phyloP scores from a whole-genome alignment of 2,797 vertebrate species.

The Apogon talboti region DNA sequence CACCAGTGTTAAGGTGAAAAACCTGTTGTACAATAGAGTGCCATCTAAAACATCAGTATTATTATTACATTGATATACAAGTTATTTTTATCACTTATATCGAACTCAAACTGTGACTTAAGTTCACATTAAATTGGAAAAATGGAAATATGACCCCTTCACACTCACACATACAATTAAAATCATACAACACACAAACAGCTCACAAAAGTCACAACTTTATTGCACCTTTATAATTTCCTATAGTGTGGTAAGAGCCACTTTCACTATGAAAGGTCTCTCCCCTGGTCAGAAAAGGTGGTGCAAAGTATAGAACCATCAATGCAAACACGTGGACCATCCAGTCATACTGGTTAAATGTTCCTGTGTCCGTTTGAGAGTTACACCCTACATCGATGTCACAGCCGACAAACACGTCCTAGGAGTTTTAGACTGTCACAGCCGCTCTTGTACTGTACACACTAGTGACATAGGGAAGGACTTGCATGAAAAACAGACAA shows the following conservation, averaged over 20 bases:
- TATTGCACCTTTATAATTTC: constrained; percentile 85
- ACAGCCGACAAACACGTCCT: constrained; percentile 63
- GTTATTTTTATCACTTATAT: too few relatives aligned
- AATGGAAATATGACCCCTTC: too few relatives aligned
- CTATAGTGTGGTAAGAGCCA: constrained; percentile 67
- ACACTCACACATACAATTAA: not conserved
- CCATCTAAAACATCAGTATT: too few relatives aligned
- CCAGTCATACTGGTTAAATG: constrained; percentile 55
- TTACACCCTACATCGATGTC: constrained; percentile 51
- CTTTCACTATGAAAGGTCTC: constrained; percentile 82
- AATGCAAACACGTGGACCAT: constrained; percentile 74
- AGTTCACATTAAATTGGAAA: not conserved
- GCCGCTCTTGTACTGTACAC: constrained; percentile 64
- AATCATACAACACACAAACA: constrained; percentile 14
- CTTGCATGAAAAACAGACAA: constrained; percentile 50
- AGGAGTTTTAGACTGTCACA: constrained; percentile 37
- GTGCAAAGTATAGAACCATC: constrained; percentile 78
- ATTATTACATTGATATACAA: too few relatives aligned
- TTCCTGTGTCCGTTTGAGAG: constrained; percentile 59
- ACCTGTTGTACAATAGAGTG: too few relatives aligned
- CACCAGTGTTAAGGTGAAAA: too few relatives aligned
- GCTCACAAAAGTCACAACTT: constrained; percentile 85
- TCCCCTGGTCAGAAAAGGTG: constrained; percentile 78
- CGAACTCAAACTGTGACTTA: too few relatives aligned
- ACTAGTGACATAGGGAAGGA: constrained; percentile 60